Evolutionary conservation across 2,888 invertebrate genomes (phyloP).

Genomic region (Autographa pulchrina): DNA sequence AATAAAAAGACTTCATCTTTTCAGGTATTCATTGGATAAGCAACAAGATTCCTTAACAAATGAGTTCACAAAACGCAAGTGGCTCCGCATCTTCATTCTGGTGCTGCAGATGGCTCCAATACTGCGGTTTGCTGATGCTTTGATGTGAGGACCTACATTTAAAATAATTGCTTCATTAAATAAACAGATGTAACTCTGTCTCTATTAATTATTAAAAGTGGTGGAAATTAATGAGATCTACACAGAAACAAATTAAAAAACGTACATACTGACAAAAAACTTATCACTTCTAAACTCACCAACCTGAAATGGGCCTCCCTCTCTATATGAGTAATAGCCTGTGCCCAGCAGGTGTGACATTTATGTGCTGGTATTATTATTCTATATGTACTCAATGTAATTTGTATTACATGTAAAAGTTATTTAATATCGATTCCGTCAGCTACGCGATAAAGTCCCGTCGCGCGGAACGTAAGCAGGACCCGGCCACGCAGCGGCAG

Average conservation of each 20-base stretch:
- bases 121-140: constrained; percentile 91
- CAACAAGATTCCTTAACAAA: constrained; percentile 88
- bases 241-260: too few species aligned
- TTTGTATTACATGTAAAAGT: too few species aligned
- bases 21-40: constrained; percentile 89
- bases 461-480: constrained; percentile 89
- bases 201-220: too few species aligned
- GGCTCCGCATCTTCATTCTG: constrained; percentile 90
- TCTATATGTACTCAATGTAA: too few species aligned
- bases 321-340: too few species aligned
- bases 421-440: constrained; percentile 1
- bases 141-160: constrained; percentile 78
- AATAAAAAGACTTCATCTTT: background rate
- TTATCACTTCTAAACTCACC: too few species aligned
- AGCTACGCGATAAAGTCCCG: constrained; percentile 91
- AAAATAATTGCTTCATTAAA: too few species aligned
- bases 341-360: too few species aligned
- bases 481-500: constrained; percentile 89
- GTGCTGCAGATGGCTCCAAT: constrained; percentile 93
- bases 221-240: too few species aligned
- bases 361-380: too few species aligned
- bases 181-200: background rate
- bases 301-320: too few species aligned
- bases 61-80: constrained; percentile 89
- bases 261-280: too few species aligned